Conservation (phyloP, 2,888 invertebrate species). For the Plebejus argus region DNA sequence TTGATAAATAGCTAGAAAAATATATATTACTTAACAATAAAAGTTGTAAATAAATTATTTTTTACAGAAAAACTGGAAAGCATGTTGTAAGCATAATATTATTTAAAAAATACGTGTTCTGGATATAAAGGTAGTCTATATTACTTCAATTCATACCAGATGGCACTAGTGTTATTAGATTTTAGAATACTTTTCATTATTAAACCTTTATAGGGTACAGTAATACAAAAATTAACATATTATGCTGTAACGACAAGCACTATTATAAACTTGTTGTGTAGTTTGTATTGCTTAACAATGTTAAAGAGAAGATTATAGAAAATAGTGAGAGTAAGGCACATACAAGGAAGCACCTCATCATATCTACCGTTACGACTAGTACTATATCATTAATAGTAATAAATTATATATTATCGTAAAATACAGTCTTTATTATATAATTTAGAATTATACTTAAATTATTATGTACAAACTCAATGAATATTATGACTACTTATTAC, state of each 20-base stretch:
- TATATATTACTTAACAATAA: background rate
- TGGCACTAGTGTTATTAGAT: constrained; percentile 18
- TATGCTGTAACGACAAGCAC: background rate
- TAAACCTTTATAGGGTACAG: background rate
- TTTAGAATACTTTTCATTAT: background rate
- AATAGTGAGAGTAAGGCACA: constrained; percentile 23
- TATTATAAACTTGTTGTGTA: background rate
- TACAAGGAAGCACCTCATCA: constrained; percentile 43
- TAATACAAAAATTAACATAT: background rate
- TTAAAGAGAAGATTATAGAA: background rate
- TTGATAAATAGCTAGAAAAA: constrained; percentile 24
- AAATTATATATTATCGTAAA: constrained; percentile 57
- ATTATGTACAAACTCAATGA: constrained; percentile 22
- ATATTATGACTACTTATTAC: constrained; percentile 32
- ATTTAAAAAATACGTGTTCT: background rate
- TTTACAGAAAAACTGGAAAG: background rate
- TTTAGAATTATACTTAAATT: constrained; percentile 27
- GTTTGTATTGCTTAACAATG: background rate
- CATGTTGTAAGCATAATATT: background rate
- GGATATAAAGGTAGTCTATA: background rate
- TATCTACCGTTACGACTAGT: constrained; percentile 57
- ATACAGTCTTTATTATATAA: constrained; percentile 54
- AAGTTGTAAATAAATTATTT: background rate
- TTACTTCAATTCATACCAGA: background rate
- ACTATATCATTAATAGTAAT: constrained; percentile 53